These are phyloP conservation scores for Cyprinodon tularosa DNA, from an alignment of 2,113 vertebrate species.

Conservation along the genomic window DNA sequence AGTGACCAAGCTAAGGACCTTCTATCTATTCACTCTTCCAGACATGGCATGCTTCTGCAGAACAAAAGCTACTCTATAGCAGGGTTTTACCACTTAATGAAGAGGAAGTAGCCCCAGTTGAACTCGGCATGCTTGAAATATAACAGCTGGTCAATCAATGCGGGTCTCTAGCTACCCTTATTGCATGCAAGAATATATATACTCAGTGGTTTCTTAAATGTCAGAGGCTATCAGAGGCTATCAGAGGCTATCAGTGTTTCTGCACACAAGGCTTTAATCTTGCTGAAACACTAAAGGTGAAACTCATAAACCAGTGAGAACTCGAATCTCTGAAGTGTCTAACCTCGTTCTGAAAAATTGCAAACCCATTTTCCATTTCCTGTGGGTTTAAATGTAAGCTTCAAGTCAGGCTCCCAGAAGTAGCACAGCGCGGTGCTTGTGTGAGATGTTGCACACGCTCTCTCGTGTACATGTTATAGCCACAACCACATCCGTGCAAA, in stretches of 20 bases:
- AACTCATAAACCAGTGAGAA: background rate
- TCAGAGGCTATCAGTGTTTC: background rate
- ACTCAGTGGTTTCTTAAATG: slow-evolving; percentile 12
- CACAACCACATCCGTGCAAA: slow-evolving; percentile 77
- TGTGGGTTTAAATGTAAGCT: slow-evolving; percentile 70
- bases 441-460: background rate
- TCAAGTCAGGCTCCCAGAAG: slow-evolving; percentile 56
- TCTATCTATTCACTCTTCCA: slow-evolving; percentile 30
- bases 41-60: slow-evolving; percentile 58
- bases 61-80: slow-evolving; percentile 62
- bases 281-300: slow-evolving; percentile 8
- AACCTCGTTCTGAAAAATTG: slow-evolving; percentile 55
- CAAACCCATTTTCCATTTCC: slow-evolving; percentile 79
- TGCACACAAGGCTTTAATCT: slow-evolving; percentile 18
- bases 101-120: slow-evolving; percentile 58
- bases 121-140: slow-evolving; percentile 61
- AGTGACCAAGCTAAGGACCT: slow-evolving; percentile 25
- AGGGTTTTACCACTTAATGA: slow-evolving; percentile 63
- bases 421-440: slow-evolving; percentile 35
- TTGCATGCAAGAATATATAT: slow-evolving; percentile 11
- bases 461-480: slow-evolving; percentile 12
- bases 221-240: background rate
- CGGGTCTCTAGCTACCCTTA: slow-evolving; percentile 23
- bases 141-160: slow-evolving; percentile 48
- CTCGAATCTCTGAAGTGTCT: slow-evolving; percentile 34